Evolutionary conservation across 2,888 invertebrate genomes (phyloP), one percentile per base, ranked within the genome.

Genomic region (Nomada flava): DNA sequence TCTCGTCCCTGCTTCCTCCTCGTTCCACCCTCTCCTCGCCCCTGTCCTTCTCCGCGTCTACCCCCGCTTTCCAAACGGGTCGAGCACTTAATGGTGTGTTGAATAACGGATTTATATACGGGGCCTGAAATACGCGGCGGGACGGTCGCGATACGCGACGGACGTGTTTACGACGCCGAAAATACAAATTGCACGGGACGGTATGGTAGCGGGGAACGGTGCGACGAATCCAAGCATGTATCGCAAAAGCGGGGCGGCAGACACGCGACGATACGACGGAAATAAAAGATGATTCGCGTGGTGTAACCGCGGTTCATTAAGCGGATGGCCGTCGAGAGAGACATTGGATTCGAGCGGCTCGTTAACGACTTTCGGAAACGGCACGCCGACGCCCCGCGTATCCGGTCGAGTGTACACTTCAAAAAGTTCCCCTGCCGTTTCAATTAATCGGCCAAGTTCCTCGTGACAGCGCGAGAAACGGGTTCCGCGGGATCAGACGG

Each of bases 21-120:
- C 67, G 29, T 42, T 59, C 57, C 55, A 10, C 42, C 75, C 18
- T 64, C 15, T 79, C 20, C 83, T 74, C 76, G 69, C 80, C 70
- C 74, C 86, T 64, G 83, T 85, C 81, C 68, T 81, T 68, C 82
- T 79, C 76, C 63, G 72, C 73, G 81, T 74, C 76, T 74, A 78
- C 83, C 79, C 80, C 78, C 64, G 84, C 83, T 88, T 88, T 88
- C 87, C 88, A 87, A 36, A 47, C 86, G 88, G 87, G 85, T 83
- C 89, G 90, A 89, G 89, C 91, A 91, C 90, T 92, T 93, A 93
- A 93, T 93, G 93, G 93, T 89, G 93, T 93, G 93, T 93, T 93
- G 93, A 93, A 92, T 93, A 93, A 93, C 93, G 92, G 92, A 93
- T 93, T 93, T 93, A 93, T 92, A 92, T 90, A 89, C 91, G 85